A percentile compares a stretch with the other conserved stretches of the same genome.
These are phyloP conservation scores for Silurus glanis DNA, from an alignment of 2,113 vertebrate species.

Conservation along the genomic window DNA sequence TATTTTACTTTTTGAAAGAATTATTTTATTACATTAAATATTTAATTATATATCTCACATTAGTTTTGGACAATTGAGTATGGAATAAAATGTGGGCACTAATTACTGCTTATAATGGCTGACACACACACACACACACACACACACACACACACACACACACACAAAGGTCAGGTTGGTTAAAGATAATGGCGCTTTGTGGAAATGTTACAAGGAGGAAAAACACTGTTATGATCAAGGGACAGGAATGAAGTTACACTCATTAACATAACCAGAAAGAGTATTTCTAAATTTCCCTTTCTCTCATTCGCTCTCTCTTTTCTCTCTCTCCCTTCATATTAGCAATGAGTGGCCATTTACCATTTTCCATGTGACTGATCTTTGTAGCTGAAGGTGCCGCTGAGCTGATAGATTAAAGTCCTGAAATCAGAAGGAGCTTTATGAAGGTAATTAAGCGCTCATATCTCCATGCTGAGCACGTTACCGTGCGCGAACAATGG, in stretches of 20 bases:
- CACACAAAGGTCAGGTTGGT: too few relatives aligned
- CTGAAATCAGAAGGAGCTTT: conserved; percentile 29
- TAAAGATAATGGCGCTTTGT: too few relatives aligned
- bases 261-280: not conserved
- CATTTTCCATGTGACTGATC: conserved; percentile 3
- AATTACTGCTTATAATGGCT: too few relatives aligned
- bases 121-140: too few relatives aligned
- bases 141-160: too few relatives aligned
- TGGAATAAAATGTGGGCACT: too few relatives aligned
- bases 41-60: too few relatives aligned
- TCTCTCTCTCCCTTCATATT: not conserved
- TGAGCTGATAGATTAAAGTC: conserved; percentile 36
- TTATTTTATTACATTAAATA: too few relatives aligned
- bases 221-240: not conserved
- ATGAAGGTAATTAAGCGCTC: conserved; percentile 40
- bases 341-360: not conserved
- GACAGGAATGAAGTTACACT: not conserved
- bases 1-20: not conserved
- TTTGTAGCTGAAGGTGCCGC: conserved; percentile 2
- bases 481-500: conserved; percentile 47
- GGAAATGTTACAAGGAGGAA: too few relatives aligned
- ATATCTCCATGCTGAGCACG: conserved; percentile 7
- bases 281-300: not conserved
- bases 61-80: too few relatives aligned
- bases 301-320: not conserved